Percentiles rank a stretch among this genome's conserved stretches.
phyloP scores from a whole-genome alignment of 2,888 invertebrate genomes.

The Himalopsyche tibetana region DNA sequence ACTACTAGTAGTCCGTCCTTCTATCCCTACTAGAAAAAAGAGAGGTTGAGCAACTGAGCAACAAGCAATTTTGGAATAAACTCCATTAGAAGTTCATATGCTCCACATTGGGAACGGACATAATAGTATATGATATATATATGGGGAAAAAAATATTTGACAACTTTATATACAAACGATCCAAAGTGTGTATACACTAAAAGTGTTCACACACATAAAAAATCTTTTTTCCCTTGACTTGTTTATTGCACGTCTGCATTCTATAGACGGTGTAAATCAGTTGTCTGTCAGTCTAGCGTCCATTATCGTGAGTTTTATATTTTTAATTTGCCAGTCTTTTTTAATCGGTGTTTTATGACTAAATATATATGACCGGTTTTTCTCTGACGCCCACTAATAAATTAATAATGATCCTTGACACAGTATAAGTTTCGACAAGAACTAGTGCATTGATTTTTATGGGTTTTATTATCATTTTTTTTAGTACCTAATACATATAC shows the following conservation, averaged over 20 bases:
- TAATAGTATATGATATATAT: no score
- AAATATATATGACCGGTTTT: constrained; percentile 16
- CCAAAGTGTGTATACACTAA: not conserved
- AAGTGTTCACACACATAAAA: not conserved
- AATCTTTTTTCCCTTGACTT: not conserved
- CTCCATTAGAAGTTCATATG: no score
- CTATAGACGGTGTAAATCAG: constrained; percentile 8
- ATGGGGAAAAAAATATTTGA: not conserved
- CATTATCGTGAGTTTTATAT: not conserved
- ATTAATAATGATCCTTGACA: constrained; percentile 27
- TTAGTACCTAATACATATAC: not conserved
- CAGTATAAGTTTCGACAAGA: not conserved
- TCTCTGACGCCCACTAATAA: not conserved
- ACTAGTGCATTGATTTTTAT: constrained; percentile 10
- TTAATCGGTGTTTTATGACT: constrained; percentile 11
- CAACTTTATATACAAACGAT: not conserved
- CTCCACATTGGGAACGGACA: no score
- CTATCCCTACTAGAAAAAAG: no score
- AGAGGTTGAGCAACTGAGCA: no score
- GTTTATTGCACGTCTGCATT: not conserved
- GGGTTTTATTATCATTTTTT: not conserved
- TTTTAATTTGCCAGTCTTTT: constrained; percentile 11
- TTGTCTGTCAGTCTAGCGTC: not conserved
- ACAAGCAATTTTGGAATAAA: no score
- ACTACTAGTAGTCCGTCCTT: no score